Evolutionary conservation across 2,113 vertebrate genomes (phyloP).

Genomic region (Nymphicus hollandicus): DNA sequence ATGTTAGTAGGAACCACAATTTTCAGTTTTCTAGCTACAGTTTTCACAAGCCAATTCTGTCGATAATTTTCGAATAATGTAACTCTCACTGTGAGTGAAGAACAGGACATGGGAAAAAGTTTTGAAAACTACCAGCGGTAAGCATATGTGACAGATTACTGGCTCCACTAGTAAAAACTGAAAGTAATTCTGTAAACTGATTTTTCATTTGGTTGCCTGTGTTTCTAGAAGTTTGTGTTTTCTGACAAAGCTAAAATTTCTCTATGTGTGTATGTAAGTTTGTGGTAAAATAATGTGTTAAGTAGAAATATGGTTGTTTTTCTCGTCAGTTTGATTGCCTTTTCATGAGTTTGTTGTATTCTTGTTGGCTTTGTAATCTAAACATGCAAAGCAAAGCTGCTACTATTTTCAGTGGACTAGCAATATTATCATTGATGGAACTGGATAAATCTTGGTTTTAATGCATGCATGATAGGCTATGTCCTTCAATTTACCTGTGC

Average conservation of each 20-base stretch:
- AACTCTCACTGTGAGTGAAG: background rate
- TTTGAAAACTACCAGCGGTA: background rate
- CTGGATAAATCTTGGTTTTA: background rate
- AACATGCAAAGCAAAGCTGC: background rate
- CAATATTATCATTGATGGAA: background rate
- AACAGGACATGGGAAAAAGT: background rate
- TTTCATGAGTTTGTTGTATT: background rate
- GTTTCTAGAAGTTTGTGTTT: background rate
- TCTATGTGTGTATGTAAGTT: fast-evolving
- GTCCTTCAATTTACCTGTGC: background rate
- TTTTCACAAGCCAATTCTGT: background rate
- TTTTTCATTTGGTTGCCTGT: background rate
- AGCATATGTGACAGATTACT: background rate
- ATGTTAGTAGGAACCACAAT: background rate
- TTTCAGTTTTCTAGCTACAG: background rate
- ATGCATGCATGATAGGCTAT: fast-evolving
- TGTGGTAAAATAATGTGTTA: background rate
- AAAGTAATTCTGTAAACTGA: background rate
- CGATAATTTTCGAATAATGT: background rate
- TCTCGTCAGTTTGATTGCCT: background rate
- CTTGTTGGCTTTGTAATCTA: background rate
- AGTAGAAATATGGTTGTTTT: background rate
- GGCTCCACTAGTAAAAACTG: background rate
- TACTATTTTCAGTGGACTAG: background rate
- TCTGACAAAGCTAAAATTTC: background rate